These are phyloP conservation scores for Eristalis pertinax DNA, from an alignment of 2,888 invertebrate species.

Conservation along the genomic window DNA sequence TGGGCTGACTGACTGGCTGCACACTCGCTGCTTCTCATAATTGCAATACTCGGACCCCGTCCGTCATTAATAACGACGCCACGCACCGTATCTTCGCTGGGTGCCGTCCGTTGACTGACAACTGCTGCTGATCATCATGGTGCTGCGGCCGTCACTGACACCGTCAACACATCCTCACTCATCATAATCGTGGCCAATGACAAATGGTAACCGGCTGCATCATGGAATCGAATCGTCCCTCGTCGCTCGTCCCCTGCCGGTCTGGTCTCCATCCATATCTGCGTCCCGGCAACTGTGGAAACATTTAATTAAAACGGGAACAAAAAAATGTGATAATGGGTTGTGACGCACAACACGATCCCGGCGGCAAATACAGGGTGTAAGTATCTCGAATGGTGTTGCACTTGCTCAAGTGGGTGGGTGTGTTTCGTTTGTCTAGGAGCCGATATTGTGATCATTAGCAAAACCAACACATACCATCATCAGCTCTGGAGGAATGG, in stretches of 20 bases:
- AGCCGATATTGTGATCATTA: slow-evolving; percentile 68
- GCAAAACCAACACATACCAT: slow-evolving; percentile 69
- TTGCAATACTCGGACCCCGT: slow-evolving; percentile 54
- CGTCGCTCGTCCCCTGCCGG: slow-evolving; percentile 10
- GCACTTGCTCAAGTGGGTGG: slow-evolving; percentile 67
- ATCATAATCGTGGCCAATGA: slow-evolving; percentile 71
- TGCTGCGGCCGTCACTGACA: slow-evolving; percentile 63
- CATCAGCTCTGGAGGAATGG: neutral
- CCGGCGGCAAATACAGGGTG: slow-evolving; percentile 73
- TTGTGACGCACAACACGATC: slow-evolving; percentile 68
- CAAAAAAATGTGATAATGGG: slow-evolving; percentile 72
- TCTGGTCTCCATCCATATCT: neutral
- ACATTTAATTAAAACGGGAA: slow-evolving; percentile 71
- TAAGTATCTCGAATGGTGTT: slow-evolving; percentile 73
- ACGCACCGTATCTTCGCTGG: slow-evolving; percentile 64
- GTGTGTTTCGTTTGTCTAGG: slow-evolving; percentile 47
- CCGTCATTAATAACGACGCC: slow-evolving; percentile 69
- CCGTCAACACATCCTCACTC: slow-evolving; percentile 72
- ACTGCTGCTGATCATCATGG: slow-evolving; percentile 68
- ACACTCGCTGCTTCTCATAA: slow-evolving; percentile 69
- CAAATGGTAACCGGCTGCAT: slow-evolving; percentile 72
- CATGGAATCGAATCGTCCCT: slow-evolving; percentile 46
- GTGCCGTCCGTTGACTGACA: slow-evolving; percentile 67
- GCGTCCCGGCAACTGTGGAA: slow-evolving; percentile 17
- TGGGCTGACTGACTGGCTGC: slow-evolving; percentile 39